phyloP scores from a whole-genome alignment of 2,797 vertebrate species.

The Nothura maculosa region DNA sequence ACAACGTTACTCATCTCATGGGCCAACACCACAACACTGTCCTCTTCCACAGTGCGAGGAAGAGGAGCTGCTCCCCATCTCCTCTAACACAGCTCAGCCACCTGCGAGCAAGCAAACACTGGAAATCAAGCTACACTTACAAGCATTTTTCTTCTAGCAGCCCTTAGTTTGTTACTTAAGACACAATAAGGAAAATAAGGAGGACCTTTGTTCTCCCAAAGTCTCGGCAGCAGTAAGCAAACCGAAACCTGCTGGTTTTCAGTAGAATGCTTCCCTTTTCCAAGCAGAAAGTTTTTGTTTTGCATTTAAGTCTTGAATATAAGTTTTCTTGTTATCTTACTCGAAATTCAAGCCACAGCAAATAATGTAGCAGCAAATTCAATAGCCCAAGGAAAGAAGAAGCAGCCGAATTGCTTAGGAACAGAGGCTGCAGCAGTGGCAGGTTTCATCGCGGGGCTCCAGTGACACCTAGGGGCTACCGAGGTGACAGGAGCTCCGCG shows the following conservation, averaged over 20 bases:
- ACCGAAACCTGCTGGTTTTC: not conserved
- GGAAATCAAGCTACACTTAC: not conserved
- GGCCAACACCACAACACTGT: not conserved
- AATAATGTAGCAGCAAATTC: not conserved
- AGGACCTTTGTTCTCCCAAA: not conserved
- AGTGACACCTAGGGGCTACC: slow-evolving; percentile 64
- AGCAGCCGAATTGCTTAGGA: not conserved
- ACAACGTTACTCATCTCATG: not conserved
- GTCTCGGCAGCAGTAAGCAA: not conserved
- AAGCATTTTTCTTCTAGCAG: not conserved
- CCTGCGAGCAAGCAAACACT: not conserved
- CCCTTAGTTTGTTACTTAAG: not conserved
- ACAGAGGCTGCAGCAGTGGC: not conserved
- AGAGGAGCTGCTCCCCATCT: not conserved
- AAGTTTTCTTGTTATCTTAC: not conserved
- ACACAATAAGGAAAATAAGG: not conserved
- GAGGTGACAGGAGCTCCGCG: not conserved
- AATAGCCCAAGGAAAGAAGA: not conserved
- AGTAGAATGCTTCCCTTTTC: not conserved
- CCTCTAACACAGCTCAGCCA: not conserved
- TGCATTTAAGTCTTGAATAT: not conserved
- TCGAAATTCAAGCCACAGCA: not conserved
- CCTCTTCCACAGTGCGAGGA: not conserved
- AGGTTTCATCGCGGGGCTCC: not conserved
- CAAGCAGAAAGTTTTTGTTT: not conserved